Conservation (phyloP, 2,113 vertebrate species). For the Genyomyrus donnyi region DNA sequence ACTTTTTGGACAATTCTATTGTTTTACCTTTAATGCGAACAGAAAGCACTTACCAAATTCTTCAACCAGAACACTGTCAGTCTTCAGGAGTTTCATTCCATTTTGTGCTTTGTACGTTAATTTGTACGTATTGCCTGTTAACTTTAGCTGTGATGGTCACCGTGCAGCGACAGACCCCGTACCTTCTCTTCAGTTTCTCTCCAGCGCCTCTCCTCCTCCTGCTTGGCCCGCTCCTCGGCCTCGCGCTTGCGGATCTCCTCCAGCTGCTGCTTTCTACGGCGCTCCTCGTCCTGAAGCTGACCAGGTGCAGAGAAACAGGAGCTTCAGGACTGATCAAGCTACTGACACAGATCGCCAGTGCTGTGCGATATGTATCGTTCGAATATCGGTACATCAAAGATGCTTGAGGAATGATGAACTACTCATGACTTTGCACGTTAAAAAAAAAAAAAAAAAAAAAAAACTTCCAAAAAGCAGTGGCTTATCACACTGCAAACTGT, state of each 20-base stretch:
- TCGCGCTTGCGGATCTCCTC: constrained; percentile 90
- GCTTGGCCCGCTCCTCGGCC: constrained; percentile 80
- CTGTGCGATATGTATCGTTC: background rate
- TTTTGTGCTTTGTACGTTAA: background rate
- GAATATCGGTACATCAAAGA: background rate
- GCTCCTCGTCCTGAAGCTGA: constrained; percentile 96
- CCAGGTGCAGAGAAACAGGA: background rate
- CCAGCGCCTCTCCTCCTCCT: constrained; percentile 81
- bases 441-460: background rate
- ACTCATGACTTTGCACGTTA: background rate
- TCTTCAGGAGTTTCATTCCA: background rate
- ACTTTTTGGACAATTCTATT: background rate
- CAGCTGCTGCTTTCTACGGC: constrained; percentile 84
- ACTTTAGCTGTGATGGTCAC: background rate
- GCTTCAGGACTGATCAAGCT: background rate
- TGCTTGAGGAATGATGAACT: background rate
- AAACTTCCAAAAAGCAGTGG: background rate
- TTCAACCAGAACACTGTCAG: background rate
- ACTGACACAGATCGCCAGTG: background rate
- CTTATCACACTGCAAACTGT: background rate
- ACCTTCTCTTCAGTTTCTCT: constrained; percentile 93
- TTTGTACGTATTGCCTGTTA: background rate
- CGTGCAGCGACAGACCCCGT: background rate
- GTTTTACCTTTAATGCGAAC: background rate
- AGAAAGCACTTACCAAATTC: background rate